These are phyloP conservation scores for Coregonus suidteri DNA, from an alignment of 2,797 vertebrate species.

Conservation along the genomic window DNA sequence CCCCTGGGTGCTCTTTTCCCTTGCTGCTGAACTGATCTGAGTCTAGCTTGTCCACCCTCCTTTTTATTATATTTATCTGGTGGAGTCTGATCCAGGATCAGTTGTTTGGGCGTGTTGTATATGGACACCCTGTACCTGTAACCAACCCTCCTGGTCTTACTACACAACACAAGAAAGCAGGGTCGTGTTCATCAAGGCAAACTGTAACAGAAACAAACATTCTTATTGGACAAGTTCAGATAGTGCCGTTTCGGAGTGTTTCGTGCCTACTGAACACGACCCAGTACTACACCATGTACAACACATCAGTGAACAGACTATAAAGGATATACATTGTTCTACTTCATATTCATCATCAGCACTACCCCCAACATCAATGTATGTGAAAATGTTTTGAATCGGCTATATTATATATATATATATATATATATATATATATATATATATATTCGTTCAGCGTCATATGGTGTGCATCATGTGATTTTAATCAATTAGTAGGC, in stretches of 20 bases:
- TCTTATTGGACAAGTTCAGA: not conserved
- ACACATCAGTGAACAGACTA: not conserved
- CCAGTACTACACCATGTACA: constrained; percentile 26
- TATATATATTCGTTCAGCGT: no score
- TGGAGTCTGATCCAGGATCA: constrained; percentile 18
- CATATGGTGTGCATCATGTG: no score
- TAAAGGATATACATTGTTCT: not conserved
- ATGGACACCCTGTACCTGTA: constrained; percentile 26
- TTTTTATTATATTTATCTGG: constrained; percentile 4
- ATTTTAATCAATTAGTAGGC: no score
- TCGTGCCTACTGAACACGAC: not conserved
- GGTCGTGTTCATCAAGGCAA: not conserved
- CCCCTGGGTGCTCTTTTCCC: not conserved
- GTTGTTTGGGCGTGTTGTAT: constrained; percentile 15
- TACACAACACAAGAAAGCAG: not conserved
- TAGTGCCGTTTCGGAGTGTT: not conserved
- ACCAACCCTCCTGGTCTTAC: constrained; percentile 15
- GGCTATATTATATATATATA: no score
- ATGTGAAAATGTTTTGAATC: not conserved
- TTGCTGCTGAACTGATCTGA: constrained; percentile 5
- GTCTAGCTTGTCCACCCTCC: not conserved
- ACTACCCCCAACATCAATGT: no score
- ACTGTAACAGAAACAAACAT: not conserved
- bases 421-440: no score
- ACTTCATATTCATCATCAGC: no score